phyloP scores from a whole-genome alignment of 1,140 invertebrate species.

The Apis mellifera region Amel_HAv3.1 CM009931.2:6996001-6996500 shows the following conservation, averaged over 20 bases:
- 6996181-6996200: slow-evolving; percentile 88
- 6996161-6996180: slow-evolving; percentile 79
- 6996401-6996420: not conserved
- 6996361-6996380: not conserved
- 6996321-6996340: slow-evolving; percentile 5
- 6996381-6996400: not conserved
- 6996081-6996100: not conserved
- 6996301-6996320: slow-evolving; percentile 79
- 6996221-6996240: slow-evolving; percentile 92
- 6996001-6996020: slow-evolving; percentile 5
- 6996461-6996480: not conserved
- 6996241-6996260: slow-evolving; percentile 88
- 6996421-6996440: not conserved
- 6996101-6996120: slow-evolving; percentile 19
- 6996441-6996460: not conserved
- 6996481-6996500: slow-evolving; percentile 88
- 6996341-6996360: not conserved
- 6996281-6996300: slow-evolving; percentile 88
- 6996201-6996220: slow-evolving; percentile 90
- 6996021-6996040: slow-evolving; percentile 24
- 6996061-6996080: not conserved
- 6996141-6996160: slow-evolving; percentile 57
- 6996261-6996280: slow-evolving; percentile 86
- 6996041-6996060: not conserved
- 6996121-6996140: not conserved